Evolutionary conservation across 2,113 vertebrate species (phyloP).

Genomic region (Lampris incognitus): DNA sequence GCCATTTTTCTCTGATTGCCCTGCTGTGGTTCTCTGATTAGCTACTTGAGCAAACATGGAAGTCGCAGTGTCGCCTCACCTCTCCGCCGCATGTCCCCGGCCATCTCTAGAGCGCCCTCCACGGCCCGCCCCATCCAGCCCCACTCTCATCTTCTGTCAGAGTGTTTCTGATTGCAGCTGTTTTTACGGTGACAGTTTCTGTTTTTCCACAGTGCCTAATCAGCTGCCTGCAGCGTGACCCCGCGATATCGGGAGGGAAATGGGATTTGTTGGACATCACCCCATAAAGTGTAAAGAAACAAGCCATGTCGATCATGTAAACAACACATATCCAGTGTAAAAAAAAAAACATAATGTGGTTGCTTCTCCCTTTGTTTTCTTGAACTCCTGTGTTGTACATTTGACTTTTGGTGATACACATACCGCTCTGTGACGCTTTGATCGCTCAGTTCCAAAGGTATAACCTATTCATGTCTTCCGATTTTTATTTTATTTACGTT

Average conservation of each 20-base stretch:
- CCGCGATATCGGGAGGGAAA: not conserved
- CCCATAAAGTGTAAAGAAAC: not conserved
- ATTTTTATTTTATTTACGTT: too few relatives aligned
- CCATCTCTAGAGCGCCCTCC: not conserved
- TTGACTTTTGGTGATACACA: too few relatives aligned
- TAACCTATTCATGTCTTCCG: too few relatives aligned
- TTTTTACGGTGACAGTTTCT: not conserved
- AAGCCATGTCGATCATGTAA: not conserved
- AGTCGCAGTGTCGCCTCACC: conserved; percentile 15
- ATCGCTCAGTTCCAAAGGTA: too few relatives aligned
- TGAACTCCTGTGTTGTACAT: too few relatives aligned
- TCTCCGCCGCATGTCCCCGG: conserved; percentile 1
- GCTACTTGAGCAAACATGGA: conserved; percentile 57
- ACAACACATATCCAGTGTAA: too few relatives aligned
- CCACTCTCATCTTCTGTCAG: not conserved
- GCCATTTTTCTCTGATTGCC: conserved; percentile 22
- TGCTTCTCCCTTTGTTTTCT: too few relatives aligned
- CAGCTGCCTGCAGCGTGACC: not conserved
- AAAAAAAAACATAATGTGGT: too few relatives aligned
- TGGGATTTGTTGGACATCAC: not conserved
- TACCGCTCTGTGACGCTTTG: too few relatives aligned
- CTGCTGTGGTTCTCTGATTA: conserved; percentile 24
- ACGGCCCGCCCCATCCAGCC: not conserved
- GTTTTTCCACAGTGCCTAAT: conserved; percentile 2
- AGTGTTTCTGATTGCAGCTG: conserved; percentile 7